phyloP scores from a whole-genome alignment of 1,140 invertebrate genomes.

The Lasioglossum baleicum region DNA sequence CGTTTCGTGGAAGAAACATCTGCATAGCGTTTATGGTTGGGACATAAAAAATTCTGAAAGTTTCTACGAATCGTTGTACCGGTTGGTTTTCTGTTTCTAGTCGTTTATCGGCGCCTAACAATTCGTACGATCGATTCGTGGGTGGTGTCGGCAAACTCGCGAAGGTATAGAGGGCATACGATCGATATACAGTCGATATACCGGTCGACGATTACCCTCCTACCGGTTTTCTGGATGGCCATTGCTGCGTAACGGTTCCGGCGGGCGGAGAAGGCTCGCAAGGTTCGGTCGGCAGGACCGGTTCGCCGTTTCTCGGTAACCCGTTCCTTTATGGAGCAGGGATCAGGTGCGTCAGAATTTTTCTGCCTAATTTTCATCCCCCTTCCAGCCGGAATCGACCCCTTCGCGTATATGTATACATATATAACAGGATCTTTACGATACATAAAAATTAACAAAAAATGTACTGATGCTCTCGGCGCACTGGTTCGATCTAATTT shows the following conservation, averaged over 20 bases:
- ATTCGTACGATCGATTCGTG: constrained; percentile 1
- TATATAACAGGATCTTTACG: no score
- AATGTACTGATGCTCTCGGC: no score
- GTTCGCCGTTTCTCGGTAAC: constrained; percentile 47
- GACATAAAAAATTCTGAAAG: no score
- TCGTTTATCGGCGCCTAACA: neutral
- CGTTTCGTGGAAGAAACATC: no score
- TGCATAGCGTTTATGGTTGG: no score
- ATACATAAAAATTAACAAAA: no score
- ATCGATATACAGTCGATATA: constrained; percentile 10
- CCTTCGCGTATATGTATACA: no score
- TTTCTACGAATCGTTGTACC: neutral
- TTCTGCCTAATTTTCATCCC: constrained; percentile 14
- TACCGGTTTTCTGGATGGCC: constrained; percentile 57
- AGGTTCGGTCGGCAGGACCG: constrained; percentile 52
- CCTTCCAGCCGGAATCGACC: no score
- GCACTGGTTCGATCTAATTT: no score
- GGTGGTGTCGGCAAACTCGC: neutral
- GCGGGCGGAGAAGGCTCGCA: constrained; percentile 16
- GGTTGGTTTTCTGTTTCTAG: neutral
- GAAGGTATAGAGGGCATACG: constrained; percentile 4
- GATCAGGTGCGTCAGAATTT: constrained; percentile 28
- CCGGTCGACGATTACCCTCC: constrained; percentile 46
- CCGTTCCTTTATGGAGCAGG: constrained; percentile 29
- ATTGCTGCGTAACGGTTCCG: constrained; percentile 53